phyloP scores from a whole-genome alignment of 37 sponge, comb jelly and placozoan genomes.

The Aplysina aerophoba region DNA sequence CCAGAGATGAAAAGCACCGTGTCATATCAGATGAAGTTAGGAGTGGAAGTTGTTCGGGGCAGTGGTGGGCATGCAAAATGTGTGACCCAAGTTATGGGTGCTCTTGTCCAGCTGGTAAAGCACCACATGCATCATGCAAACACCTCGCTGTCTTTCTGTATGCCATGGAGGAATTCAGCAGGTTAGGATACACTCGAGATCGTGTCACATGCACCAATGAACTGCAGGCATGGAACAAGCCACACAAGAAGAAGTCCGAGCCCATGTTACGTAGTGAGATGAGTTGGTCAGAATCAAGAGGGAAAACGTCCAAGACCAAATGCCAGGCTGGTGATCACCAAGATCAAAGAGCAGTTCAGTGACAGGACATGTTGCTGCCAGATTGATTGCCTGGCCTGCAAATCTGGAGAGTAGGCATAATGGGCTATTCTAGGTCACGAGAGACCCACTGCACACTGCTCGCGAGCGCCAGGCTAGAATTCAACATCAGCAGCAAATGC shows the following conservation, averaged over 20 bases:
- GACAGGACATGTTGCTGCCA: conserved; percentile 19
- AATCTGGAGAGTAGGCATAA: not conserved
- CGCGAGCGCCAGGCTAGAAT: not conserved
- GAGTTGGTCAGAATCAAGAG: not conserved
- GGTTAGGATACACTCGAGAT: conserved; percentile 12
- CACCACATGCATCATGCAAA: conserved; percentile 22
- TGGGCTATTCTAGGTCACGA: conserved; percentile 23
- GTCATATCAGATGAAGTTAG: conserved; percentile 7
- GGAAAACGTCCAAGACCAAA: not conserved
- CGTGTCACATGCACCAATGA: conserved; percentile 8
- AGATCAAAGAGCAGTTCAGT: conserved; percentile 5
- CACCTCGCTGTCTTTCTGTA: conserved; percentile 35
- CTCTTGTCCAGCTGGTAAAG: conserved; percentile 33
- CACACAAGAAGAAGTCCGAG: conserved; percentile 15
- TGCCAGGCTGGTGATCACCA: not conserved
- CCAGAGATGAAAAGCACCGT: conserved; percentile 17
- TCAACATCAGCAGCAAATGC: not conserved
- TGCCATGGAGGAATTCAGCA: conserved; percentile 22
- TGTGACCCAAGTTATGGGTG: conserved; percentile 14
- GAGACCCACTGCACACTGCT: conserved; percentile 14
- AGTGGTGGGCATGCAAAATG: not conserved
- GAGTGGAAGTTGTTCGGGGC: conserved; percentile 18
- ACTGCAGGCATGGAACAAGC: conserved; percentile 3
- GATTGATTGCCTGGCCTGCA: not conserved
- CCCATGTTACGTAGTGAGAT: conserved; percentile 8